A percentile compares a stretch with the other conserved stretches of the same genome.
Evolutionary conservation across 2,797 vertebrate species (phyloP).

Genomic region (Spheniscus humboldti): DNA sequence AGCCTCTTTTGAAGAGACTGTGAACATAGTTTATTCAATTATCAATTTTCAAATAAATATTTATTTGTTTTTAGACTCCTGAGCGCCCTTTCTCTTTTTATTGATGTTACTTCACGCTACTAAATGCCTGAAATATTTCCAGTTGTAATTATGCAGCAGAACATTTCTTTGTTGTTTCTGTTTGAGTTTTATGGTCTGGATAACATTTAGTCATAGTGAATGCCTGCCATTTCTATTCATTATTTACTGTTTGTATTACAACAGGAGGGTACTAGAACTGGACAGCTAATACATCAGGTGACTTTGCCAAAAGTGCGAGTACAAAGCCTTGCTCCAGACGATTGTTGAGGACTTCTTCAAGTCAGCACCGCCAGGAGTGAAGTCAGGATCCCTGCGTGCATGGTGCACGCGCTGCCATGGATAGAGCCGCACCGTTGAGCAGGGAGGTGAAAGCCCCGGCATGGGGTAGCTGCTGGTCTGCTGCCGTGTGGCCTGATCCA

Average conservation of each 20-base stretch:
- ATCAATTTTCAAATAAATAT: not conserved
- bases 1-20: not conserved
- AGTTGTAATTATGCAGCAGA: not conserved
- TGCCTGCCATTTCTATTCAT: not conserved
- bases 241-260: slow-evolving; percentile 1
- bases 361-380: accelerated
- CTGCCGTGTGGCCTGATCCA: accelerated
- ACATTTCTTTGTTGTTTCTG: not conserved
- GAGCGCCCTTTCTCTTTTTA: not conserved
- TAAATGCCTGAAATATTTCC: not conserved
- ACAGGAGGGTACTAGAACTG: not conserved
- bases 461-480: accelerated
- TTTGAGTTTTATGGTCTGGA: slow-evolving; percentile 13
- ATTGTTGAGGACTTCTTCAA: not conserved
- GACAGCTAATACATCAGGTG: not conserved
- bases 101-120: not conserved
- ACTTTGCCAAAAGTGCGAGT: not conserved
- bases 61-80: not conserved
- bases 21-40: not conserved
- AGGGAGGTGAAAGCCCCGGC: not conserved
- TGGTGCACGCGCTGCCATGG: accelerated
- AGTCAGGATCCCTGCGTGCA: no score
- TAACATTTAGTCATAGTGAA: not conserved
- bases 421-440: accelerated
- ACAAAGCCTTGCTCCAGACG: not conserved